Conservation (phyloP, 2,113 vertebrate genomes). For the Corythornis cristatus region DNA sequence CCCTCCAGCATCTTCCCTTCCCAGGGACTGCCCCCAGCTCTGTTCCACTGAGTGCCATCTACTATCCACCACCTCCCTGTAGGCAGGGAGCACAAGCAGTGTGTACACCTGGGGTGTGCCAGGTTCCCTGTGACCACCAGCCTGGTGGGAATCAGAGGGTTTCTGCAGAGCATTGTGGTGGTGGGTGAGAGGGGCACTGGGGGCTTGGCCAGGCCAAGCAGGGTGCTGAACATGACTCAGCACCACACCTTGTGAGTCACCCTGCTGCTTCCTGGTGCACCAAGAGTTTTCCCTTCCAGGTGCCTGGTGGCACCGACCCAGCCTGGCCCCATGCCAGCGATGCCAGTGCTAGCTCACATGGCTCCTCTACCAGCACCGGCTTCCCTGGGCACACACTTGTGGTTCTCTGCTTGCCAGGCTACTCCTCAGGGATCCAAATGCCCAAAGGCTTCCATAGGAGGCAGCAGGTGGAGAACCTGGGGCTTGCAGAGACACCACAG, state of each 20-base stretch:
- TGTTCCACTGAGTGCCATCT: neutral
- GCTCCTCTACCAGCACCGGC: neutral
- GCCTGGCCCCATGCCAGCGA: neutral
- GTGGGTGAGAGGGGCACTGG: rapidly evolving
- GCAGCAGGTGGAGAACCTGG: neutral
- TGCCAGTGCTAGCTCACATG: constrained; percentile 15
- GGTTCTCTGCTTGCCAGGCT: neutral
- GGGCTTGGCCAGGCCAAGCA: neutral
- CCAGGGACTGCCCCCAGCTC: neutral
- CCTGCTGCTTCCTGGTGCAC: constrained; percentile 47
- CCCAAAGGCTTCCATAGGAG: neutral
- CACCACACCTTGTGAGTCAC: constrained; percentile 59
- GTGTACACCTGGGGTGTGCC: rapidly evolving
- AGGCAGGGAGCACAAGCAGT: neutral
- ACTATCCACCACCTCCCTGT: rapidly evolving
- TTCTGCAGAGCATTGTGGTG: rapidly evolving
- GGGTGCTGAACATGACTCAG: constrained; percentile 23
- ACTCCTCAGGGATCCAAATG: neutral
- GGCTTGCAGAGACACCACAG: rapidly evolving
- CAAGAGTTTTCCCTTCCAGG: constrained; percentile 22
- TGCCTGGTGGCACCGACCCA: neutral
- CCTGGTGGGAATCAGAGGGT: neutral
- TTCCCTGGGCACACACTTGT: neutral
- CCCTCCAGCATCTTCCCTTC: neutral
- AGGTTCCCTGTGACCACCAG: neutral